These are phyloP conservation scores for Tethya wilhelma DNA, from an alignment of 37 sponge, comb jelly and placozoan genomes.

Conservation along the genomic window DNA sequence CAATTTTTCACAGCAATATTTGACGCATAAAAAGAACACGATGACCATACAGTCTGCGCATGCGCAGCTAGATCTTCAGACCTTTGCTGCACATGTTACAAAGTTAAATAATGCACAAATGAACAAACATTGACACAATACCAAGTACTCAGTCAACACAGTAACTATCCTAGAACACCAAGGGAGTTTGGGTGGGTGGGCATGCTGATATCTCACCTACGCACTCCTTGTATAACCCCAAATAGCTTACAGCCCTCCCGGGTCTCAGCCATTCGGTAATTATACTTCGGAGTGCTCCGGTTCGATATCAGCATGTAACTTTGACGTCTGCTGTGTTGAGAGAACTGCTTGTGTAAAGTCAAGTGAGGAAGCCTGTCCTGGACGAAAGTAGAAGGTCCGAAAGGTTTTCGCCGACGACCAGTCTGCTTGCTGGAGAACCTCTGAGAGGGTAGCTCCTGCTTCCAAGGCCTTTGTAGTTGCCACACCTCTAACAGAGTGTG, in stretches of 20 bases:
- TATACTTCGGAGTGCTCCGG: too few species aligned
- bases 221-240: neutral
- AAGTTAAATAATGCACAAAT: too few species aligned
- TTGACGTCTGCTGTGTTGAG: neutral
- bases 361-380: neutral
- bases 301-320: neutral
- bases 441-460: neutral
- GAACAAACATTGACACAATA: too few species aligned
- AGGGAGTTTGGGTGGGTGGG: neutral
- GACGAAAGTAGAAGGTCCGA: neutral
- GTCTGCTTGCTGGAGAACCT: neutral
- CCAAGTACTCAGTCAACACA: too few species aligned
- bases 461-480: neutral
- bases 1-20: too few species aligned
- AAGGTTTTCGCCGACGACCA: neutral
- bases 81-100: too few species aligned
- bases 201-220: slow-evolving; percentile 1
- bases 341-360: neutral
- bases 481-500: neutral
- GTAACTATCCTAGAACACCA: too few species aligned
- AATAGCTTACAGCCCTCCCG: neutral
- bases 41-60: too few species aligned
- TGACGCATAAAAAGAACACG: too few species aligned
- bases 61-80: too few species aligned
- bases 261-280: neutral